These are phyloP conservation scores for Aquatica leii DNA, from an alignment of 2,888 invertebrate genomes.

Conservation along the genomic window DNA sequence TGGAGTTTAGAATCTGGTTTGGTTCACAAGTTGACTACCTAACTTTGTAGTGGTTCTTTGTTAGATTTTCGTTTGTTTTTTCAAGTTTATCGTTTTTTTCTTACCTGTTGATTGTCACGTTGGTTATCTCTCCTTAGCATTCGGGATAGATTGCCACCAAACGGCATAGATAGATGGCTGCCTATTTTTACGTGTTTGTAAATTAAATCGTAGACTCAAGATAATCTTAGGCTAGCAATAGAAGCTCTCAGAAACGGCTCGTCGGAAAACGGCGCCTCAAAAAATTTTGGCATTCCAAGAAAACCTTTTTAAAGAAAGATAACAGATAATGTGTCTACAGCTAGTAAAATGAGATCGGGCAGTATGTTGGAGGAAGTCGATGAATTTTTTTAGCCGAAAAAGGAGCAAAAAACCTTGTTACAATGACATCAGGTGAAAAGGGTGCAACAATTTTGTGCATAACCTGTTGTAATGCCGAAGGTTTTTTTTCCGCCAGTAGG, in stretches of 20 bases:
- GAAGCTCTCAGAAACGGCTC: conserved; percentile 20
- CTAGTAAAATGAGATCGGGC: conserved; percentile 28
- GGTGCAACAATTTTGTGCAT: conserved; percentile 47
- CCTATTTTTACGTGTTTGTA: conserved; percentile 13
- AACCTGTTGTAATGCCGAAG: conserved; percentile 51
- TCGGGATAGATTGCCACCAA: conserved; percentile 23
- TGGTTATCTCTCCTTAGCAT: neutral
- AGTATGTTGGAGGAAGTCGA: conserved; percentile 13
- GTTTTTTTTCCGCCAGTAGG: conserved; percentile 43
- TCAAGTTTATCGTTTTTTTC: too few species aligned
- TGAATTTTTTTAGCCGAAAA: conserved; percentile 20
- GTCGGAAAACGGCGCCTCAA: conserved; percentile 26
- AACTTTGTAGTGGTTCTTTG: too few species aligned
- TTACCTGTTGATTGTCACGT: conserved; percentile 22
- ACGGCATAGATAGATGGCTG: conserved; percentile 3
- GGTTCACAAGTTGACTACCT: too few species aligned
- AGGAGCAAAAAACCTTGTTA: conserved; percentile 30
- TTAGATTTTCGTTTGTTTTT: too few species aligned
- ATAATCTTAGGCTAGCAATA: neutral
- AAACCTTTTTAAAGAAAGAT: conserved; percentile 29
- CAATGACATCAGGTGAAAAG: conserved; percentile 40
- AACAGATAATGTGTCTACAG: conserved; percentile 17
- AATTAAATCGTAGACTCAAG: conserved; percentile 2
- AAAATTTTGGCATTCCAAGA: conserved; percentile 24
- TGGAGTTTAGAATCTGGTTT: too few species aligned